Base-by-base conservation (phyloP, 2,797 vertebrate genomes). In the Simalia tracyae region DNA sequence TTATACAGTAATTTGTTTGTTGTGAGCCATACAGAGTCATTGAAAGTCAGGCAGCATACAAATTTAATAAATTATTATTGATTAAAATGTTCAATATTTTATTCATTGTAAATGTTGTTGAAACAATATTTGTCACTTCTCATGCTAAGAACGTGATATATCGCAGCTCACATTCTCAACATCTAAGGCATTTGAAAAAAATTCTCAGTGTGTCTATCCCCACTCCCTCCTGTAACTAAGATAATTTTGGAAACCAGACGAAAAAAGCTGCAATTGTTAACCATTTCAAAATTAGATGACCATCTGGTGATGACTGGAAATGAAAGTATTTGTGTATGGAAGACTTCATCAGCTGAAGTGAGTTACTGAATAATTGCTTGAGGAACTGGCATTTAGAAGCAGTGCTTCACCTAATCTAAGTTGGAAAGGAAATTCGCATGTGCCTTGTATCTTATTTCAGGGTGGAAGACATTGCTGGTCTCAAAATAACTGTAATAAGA, bases 401-500 rank as follows among this genome's bases (percentile, higher is more conserved):
- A 84, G 66, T 46, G 31, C 31, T 31, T 57, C 64, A 66, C 60
- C 15, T 26, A 87, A 19, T 24, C 59, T 31, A 57, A 63, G 17
- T 88, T 90, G 19, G 28, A 19, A 87, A 60, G 26, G 17, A 46
- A 91, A 81, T 91, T 86, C 86, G 81, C 42, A 46, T 60, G 31
- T 28, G 50, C 19, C 8, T 88, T 64, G 59, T 36, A 88, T 88
- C 1, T 28, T 66, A 11, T 15, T 56, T 76, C 87, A 57, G 56
- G 7, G 56, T 64, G 63, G 63, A 89, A 91, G 87, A 63, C 57
- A n/a, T 86, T 93, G 68, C 87, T 86, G 46, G 50, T 89, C 84
- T 57, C 17, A 72, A 66, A 85, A 84, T 72, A 92, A 56, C 87
- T 42, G 54, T 63, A 63, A 66, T 86, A 93, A 89, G 64, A 93